phyloP scores from a whole-genome alignment of 2,113 vertebrate genomes.

The Ictalurus furcatus region DNA sequence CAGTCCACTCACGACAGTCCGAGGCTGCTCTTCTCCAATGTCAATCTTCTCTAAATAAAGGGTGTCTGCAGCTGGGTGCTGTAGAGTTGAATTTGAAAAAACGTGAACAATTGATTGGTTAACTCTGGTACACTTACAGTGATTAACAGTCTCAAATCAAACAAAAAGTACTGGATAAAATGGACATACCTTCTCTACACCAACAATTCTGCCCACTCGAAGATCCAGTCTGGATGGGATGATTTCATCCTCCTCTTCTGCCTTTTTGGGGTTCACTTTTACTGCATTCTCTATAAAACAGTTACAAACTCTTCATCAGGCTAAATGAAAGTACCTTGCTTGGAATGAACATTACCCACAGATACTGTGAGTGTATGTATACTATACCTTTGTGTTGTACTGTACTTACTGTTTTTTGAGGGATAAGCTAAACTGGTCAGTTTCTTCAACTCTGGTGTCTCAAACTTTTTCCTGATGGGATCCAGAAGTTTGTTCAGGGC shows the following conservation, averaged over 20 bases:
- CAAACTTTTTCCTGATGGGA: conserved; percentile 94
- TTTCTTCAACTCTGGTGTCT: conserved; percentile 83
- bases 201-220: conserved; percentile 88
- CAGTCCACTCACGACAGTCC: conserved; percentile 92
- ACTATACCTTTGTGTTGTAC: background rate
- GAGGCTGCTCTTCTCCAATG: conserved; percentile 84
- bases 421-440: conserved; percentile 84
- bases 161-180: background rate
- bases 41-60: conserved; percentile 94
- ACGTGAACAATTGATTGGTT: background rate
- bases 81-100: background rate
- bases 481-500: conserved; percentile 89
- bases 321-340: background rate
- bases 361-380: background rate
- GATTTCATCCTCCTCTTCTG: conserved; percentile 77
- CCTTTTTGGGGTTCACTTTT: conserved; percentile 77
- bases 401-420: conserved; percentile 83
- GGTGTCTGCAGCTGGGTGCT: conserved; percentile 93
- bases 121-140: background rate
- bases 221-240: conserved; percentile 89
- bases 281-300: conserved; percentile 73
- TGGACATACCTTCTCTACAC: conserved; percentile 83
- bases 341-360: background rate
- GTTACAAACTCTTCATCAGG: conserved; percentile 4
- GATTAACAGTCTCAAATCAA: background rate